Percentiles rank a stretch among this genome's conserved stretches.
Evolutionary conservation across 1,140 invertebrate genomes (phyloP).

Genomic region (Lordiphosa stackelbergi): DNA sequence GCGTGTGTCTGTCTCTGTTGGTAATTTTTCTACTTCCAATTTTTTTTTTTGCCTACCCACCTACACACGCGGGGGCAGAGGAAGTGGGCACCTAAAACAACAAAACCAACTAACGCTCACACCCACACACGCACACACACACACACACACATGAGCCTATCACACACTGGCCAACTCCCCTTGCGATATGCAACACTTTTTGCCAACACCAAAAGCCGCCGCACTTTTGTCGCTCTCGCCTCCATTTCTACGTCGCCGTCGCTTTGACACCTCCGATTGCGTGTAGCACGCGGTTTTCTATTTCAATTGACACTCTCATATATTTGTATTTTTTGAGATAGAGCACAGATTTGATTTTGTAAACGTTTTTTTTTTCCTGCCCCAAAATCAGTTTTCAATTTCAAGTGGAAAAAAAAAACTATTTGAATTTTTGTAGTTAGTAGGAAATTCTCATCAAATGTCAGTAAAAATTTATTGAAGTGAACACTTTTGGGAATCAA

Average conservation of each 20-base stretch:
- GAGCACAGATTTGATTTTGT: conserved; percentile 10
- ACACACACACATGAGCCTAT: conserved; percentile 32
- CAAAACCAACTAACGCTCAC: conserved; percentile 43
- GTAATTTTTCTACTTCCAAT: conserved; percentile 12
- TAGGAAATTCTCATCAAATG: no score
- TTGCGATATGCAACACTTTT: conserved; percentile 66
- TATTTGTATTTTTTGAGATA: conserved; percentile 46
- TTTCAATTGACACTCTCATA: conserved; percentile 69
- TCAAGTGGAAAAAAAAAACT: conserved; percentile 2
- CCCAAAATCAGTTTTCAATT: conserved; percentile 34
- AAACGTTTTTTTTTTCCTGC: conserved; percentile 17
- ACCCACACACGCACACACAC: conserved; percentile 24
- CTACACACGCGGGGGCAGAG: conserved; percentile 48
- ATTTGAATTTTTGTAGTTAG: background rate
- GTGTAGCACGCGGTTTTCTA: conserved; percentile 65
- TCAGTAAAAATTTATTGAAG: no score
- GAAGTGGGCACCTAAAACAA: conserved; percentile 37
- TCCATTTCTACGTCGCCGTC: conserved; percentile 24
- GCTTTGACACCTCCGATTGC: conserved; percentile 70
- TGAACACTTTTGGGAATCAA: no score
- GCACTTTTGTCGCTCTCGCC: conserved; percentile 57
- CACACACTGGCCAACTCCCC: conserved; percentile 67
- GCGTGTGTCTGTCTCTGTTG: conserved; percentile 23
- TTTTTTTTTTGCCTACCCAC: conserved; percentile 50
- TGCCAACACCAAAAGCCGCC: conserved; percentile 61